Conservation (phyloP, 2,888 invertebrate species). For the Agelastica alni region DNA sequence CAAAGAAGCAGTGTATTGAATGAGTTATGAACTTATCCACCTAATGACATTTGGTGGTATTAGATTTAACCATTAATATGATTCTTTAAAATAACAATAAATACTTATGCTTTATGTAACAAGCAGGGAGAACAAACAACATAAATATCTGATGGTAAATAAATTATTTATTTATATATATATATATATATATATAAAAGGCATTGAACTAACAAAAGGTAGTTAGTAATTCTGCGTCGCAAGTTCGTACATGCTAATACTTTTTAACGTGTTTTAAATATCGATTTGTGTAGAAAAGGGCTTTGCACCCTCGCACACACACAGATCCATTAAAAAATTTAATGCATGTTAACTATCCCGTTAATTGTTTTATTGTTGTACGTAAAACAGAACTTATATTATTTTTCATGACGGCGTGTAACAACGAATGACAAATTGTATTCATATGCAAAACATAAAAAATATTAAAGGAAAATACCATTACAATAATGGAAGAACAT, state of each 20-base stretch:
- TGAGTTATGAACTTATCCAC: too few species aligned
- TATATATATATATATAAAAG: too few species aligned
- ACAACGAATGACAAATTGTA: slow-evolving; percentile 7
- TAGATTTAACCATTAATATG: too few species aligned
- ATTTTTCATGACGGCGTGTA: slow-evolving; percentile 12
- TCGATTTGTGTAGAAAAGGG: slow-evolving; percentile 15
- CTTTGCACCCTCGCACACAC: slow-evolving; percentile 2
- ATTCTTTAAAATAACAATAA: too few species aligned
- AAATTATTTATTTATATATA: too few species aligned
- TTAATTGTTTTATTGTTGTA: slow-evolving; percentile 22
- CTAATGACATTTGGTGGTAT: too few species aligned
- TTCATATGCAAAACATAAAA: background rate
- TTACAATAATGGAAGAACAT: slow-evolving; percentile 18
- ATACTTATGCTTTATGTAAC: too few species aligned
- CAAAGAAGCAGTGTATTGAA: too few species aligned
- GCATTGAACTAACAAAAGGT: too few species aligned
- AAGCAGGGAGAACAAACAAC: too few species aligned
- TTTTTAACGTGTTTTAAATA: slow-evolving; percentile 5
- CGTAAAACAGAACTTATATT: slow-evolving; percentile 4
- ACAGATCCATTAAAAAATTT: slow-evolving; percentile 11
- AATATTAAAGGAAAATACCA: slow-evolving; percentile 7
- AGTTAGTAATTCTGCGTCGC: too few species aligned
- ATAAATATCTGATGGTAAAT: too few species aligned
- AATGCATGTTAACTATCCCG: slow-evolving; percentile 20
- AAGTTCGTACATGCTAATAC: background rate